phyloP scores from a whole-genome alignment of 2,888 invertebrate genomes.

The Serrognathus titanus region DNA sequence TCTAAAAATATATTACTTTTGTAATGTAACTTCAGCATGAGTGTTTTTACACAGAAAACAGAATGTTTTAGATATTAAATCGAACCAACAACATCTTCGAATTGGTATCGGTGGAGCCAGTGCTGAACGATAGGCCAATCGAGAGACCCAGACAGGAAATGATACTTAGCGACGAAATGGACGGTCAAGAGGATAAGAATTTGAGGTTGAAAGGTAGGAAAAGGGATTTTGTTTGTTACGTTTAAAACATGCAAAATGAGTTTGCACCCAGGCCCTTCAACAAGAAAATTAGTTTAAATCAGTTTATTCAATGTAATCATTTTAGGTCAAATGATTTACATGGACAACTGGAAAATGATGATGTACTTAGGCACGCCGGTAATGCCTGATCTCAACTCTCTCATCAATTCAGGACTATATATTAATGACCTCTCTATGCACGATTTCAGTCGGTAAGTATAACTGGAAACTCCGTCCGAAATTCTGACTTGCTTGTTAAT shows the following conservation, averaged over 20 bases:
- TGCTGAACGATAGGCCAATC: slow-evolving; percentile 64
- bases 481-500: neutral
- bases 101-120: slow-evolving; percentile 82
- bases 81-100: slow-evolving; percentile 97
- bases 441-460: slow-evolving; percentile 85
- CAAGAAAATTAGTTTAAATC: neutral
- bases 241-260: neutral
- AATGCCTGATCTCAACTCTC: slow-evolving; percentile 90
- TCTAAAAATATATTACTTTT: too few species aligned
- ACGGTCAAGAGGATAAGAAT: slow-evolving; percentile 68
- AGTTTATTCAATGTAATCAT: neutral
- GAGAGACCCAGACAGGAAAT: slow-evolving; percentile 54
- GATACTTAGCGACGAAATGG: slow-evolving; percentile 62
- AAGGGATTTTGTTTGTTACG: neutral
- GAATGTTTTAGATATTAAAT: slow-evolving; percentile 72
- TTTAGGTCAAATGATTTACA: slow-evolving; percentile 95
- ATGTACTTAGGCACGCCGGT: slow-evolving; percentile 96
- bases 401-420: slow-evolving; percentile 90
- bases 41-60: slow-evolving; percentile 11
- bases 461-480: neutral
- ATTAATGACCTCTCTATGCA: slow-evolving; percentile 99
- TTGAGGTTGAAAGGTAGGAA: slow-evolving; percentile 71
- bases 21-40: too few species aligned
- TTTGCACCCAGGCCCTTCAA: neutral
- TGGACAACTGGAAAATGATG: slow-evolving; percentile 98